Evolutionary conservation across 2,113 vertebrate species (phyloP), one percentile per base, ranked within the genome.

Genomic region (Paramormyrops kingsleyae): DNA sequence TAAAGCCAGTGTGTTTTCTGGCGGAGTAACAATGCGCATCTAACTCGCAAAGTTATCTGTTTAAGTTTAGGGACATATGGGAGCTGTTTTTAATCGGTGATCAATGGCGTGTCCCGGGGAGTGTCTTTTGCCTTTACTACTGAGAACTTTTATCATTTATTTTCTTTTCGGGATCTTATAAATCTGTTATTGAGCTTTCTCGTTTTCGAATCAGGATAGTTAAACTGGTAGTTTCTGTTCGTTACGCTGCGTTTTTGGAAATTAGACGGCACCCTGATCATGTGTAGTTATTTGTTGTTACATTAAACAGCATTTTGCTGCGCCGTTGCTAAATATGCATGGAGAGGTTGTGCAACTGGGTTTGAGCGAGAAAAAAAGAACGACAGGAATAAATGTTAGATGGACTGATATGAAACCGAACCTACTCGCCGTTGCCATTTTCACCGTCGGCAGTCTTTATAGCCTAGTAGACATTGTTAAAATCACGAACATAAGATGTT

Each of bases 1-100:
- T 96, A 96, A 96, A 56, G 94, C 85, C 89, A 85, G 27, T 88
- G 83, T 12, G 85, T 90, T 70, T 39, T 90, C 35, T 44, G 77
- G 12, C 50, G 24, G 56, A 56, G 77, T 91, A 77, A 89, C 80
- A 56, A 46, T 91, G 87, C 88, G 91, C 90, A 87, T 89, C 31
- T 59, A 83, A 85, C 77, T 89, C 91, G 66, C 42, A 74, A 95
- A 95, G 92, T 95, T 95, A 49, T 3, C 52, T 46, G 31, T 49
- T 56, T 46, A 27, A 39, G 47, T 83, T 77, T 17, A 44, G 49
- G 5, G 8, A 24, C 10, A 27, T 17, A 70, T 24, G 46, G 44
- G 42, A 50, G 56, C 53, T 86, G 31, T 56, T 52, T 87, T 90
- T 24, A 87, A 87, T 46, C 8, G 47, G 50, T 53, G 85, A 83